These are phyloP conservation scores for Sesamia inferens DNA, from an alignment of 2,888 invertebrate genomes.

Conservation along the genomic window DNA sequence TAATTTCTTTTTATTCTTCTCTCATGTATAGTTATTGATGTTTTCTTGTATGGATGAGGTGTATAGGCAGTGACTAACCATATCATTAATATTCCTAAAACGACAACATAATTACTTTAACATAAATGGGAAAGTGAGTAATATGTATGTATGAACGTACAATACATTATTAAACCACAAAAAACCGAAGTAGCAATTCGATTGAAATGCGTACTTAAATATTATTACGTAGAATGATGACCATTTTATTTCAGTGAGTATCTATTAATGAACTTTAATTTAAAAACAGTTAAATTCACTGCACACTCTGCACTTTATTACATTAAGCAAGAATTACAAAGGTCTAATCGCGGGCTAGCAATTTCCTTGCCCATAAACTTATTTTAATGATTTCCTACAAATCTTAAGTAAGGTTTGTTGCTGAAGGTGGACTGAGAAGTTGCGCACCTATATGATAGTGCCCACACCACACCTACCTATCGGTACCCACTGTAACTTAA, in stretches of 20 bases:
- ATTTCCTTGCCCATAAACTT: constrained; percentile 67
- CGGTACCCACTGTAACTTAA: constrained; percentile 19
- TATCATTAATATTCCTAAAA: constrained; percentile 53
- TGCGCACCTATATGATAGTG: constrained; percentile 9
- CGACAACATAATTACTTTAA: constrained; percentile 53
- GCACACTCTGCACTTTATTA: constrained; percentile 60
- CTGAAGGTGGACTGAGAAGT: constrained; percentile 32
- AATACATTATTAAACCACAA: constrained; percentile 46
- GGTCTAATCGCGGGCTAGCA: constrained; percentile 63
- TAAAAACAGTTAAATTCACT: constrained; percentile 63
- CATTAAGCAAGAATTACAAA: constrained; percentile 61
- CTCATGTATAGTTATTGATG: not conserved
- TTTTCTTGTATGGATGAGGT: constrained; percentile 3
- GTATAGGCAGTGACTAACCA: constrained; percentile 41
- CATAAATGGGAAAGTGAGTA: constrained; percentile 57
- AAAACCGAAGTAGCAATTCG: constrained; percentile 30
- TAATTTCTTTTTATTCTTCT: constrained; percentile 19
- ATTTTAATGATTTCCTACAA: constrained; percentile 68
- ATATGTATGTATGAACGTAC: constrained; percentile 29
- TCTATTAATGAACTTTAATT: constrained; percentile 54
- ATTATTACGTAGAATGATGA: constrained; percentile 55
- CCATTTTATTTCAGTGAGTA: constrained; percentile 59
- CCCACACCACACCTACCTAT: not conserved
- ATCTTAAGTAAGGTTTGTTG: constrained; percentile 55
- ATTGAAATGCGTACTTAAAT: constrained; percentile 31